Evolutionary conservation across 2,113 vertebrate genomes (phyloP).

Genomic region (Holacanthus passer): DNA sequence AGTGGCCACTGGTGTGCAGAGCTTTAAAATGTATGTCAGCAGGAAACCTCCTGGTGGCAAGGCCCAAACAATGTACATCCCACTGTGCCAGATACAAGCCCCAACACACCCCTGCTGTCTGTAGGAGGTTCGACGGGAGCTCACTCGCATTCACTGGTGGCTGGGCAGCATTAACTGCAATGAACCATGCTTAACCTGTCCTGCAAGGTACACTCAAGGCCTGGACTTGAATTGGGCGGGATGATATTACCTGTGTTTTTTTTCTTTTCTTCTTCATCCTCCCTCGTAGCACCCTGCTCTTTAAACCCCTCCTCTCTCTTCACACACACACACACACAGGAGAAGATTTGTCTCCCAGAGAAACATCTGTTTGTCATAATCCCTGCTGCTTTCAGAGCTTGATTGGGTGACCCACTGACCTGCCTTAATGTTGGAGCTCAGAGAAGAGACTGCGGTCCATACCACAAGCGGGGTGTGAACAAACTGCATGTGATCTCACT

Average conservation of each 20-base stretch:
- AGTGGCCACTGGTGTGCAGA: constrained; percentile 22
- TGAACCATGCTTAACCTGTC: constrained; percentile 63
- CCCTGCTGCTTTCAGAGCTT: constrained; percentile 62
- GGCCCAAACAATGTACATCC: constrained; percentile 42
- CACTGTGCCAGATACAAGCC: constrained; percentile 66
- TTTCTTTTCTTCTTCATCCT: neutral
- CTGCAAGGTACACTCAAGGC: constrained; percentile 36
- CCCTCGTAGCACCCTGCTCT: constrained; percentile 21
- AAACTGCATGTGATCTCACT: constrained; percentile 2
- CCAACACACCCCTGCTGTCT: constrained; percentile 65
- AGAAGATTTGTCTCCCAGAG: constrained; percentile 54
- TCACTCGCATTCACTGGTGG: constrained; percentile 12
- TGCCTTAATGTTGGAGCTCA: constrained; percentile 43
- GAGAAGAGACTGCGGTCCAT: constrained; percentile 39
- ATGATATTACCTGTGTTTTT: constrained; percentile 29
- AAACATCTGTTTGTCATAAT: constrained; percentile 83
- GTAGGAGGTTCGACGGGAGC: constrained; percentile 31
- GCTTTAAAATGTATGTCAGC: constrained; percentile 51
- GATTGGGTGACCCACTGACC: constrained; percentile 81
- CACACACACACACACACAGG: neutral
- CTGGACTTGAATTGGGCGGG: constrained; percentile 7
- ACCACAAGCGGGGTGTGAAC: constrained; percentile 63
- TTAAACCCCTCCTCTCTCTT: neutral
- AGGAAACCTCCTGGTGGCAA: constrained; percentile 27
- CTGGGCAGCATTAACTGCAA: neutral